Evolutionary conservation across 2,888 invertebrate species (phyloP), one percentile per base, ranked within the genome.

Genomic region (Conchocele bisecta): DNA sequence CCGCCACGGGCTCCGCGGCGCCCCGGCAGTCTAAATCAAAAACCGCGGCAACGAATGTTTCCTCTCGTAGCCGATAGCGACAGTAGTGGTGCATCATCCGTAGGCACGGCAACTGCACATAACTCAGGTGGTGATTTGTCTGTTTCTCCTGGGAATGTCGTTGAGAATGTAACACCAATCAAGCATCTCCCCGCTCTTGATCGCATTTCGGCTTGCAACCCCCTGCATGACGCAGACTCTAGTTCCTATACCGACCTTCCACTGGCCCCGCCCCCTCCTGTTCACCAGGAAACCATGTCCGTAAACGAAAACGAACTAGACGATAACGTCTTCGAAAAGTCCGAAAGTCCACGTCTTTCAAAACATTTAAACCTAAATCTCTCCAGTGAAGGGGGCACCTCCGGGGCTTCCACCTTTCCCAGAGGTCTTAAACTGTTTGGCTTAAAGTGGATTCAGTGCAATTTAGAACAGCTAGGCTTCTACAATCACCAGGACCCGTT

Each of bases 21-120:
- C 87, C 88, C 90, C 17, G 83, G 87, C 42, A 92, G 93, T 0
- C 92, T 93, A 80, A 93, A 94, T 11, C 93, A 92, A 33, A 93
- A 95, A 86, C 94, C 94, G 0, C 92, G 96, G 15, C 96, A 95
- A 64, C 92, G 96, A 39, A 96, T 95, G 88, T 95, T 96, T 92
- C 96, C 96, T 0, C 91, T 96, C 37, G 22, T 28, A 33, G 50
- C 59, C 28, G 29, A 56, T 20, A 29, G 58, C 20, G 29, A 20
- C 29, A 11, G 31, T 51, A 24, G 5, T 24, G n/a, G 13, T 22
- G 11, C 11, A 7, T 50, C 11, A 50, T 33, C 31, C 5, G 5
- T 22, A 4, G 33, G 35, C 20, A 13, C 29, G 17, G 13, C 31
- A 20, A 24, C 28, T 7, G 3, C 33, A 20, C 33, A 35, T 51